Evolutionary conservation across 2,797 vertebrate genomes (phyloP).

Genomic region (Hirundo rustica): DNA sequence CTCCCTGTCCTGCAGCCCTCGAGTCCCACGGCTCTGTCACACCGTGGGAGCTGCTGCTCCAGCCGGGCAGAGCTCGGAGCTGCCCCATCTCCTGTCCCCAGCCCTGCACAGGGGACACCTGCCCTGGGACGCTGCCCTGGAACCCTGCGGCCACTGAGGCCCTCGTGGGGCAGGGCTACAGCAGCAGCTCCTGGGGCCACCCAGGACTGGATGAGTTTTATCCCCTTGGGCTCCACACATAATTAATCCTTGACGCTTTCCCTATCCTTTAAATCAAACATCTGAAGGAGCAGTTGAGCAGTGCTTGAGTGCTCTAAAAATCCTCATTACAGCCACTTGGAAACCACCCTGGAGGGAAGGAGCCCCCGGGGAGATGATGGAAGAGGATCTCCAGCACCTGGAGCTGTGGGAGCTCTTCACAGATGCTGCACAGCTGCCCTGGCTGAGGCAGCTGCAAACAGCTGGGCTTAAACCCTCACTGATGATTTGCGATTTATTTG

Average conservation of each 20-base stretch:
- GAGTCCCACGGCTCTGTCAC: rapidly evolving
- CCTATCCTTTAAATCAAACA: neutral
- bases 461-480: neutral
- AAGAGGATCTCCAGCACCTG: neutral
- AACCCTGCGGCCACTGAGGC: neutral
- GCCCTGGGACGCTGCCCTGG: neutral
- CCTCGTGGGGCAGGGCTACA: too few relatives aligned
- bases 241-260: neutral
- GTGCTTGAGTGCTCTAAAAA: neutral
- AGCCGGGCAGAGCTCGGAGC: neutral
- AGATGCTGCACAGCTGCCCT: neutral
- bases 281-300: neutral
- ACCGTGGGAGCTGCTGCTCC: neutral
- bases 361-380: neutral
- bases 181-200: neutral
- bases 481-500: neutral
- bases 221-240: neutral
- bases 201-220: neutral
- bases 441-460: neutral
- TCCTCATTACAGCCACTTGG: neutral
- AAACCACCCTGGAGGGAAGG: neutral
- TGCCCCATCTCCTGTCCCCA: neutral
- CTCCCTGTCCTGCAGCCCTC: too few relatives aligned
- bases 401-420: neutral
- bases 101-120: neutral